Evolutionary conservation across 2,888 invertebrate species (phyloP).

Genomic region (Drosophila quinaria): DNA sequence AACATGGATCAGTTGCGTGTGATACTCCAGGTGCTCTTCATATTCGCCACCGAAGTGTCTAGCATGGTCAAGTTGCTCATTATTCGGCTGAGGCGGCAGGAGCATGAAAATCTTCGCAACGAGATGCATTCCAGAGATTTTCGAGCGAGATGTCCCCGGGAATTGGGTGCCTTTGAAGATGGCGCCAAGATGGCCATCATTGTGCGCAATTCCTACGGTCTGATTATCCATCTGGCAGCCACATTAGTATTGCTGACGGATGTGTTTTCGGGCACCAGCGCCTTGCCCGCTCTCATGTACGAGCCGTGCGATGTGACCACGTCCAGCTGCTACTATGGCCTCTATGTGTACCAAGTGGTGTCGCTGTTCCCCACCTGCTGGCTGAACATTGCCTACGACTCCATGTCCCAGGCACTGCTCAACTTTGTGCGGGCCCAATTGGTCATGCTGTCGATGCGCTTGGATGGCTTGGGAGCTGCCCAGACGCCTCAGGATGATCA

Average conservation of each 20-base stretch:
- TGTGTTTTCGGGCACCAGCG: constrained; percentile 40
- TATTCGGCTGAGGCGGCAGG: constrained; percentile 35
- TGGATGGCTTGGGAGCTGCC: constrained; percentile 61
- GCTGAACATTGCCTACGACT: constrained; percentile 76
- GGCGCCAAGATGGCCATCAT: constrained; percentile 26
- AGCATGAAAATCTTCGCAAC: constrained; percentile 37
- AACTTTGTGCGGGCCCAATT: constrained; percentile 67
- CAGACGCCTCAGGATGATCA: not conserved
- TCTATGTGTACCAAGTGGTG: constrained; percentile 62
- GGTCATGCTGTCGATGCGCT: constrained; percentile 66
- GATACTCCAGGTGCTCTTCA: constrained; percentile 71
- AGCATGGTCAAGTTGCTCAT: constrained; percentile 65
- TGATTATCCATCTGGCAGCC: constrained; percentile 49
- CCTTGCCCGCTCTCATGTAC: constrained; percentile 65
- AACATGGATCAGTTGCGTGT: constrained; percentile 62
- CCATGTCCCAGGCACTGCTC: constrained; percentile 60
- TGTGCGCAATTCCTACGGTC: constrained; percentile 61
- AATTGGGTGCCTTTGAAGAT: constrained; percentile 38
- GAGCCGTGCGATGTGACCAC: constrained; percentile 60
- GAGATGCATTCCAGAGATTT: constrained; percentile 46
- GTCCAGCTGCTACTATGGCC: constrained; percentile 44
- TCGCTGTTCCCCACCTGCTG: constrained; percentile 62
- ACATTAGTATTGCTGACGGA: constrained; percentile 53
- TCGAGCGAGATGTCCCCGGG: constrained; percentile 33
- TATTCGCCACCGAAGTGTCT: constrained; percentile 72